Base-by-base conservation (phyloP, 2,888 invertebrate species). In the Leptopilina syphax region DNA sequence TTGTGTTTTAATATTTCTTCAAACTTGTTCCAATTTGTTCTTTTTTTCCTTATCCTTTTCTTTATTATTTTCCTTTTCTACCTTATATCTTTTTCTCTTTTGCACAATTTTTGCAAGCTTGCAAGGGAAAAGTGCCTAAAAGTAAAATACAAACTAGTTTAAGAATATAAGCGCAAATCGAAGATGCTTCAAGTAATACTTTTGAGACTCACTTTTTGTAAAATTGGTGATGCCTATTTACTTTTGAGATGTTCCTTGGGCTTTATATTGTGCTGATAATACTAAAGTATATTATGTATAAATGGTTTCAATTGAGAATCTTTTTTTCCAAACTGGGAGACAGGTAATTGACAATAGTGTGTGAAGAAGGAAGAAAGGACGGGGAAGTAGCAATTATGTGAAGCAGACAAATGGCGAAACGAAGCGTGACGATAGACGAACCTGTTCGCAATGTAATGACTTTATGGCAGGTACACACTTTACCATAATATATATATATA, bases 401-500 rank as follows among this genome's bases (percentile, higher is more conserved):
- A 54, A 57, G 70, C 54, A 73, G 70, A 73, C 54, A 73, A 73
- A 63, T 63, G 50, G 18, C 63, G 60, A 70, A 70, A 77, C 77
- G 66, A 76, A 81, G 82, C 83, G 76, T 81, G 84, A 82, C 83
- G 80, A 84, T 84, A 84, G 84, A 84, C 83, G 80, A 81, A 86
- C 82, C 84, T 85, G 84, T 86, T 86, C 86, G 83, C 86, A 85
- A 86, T 78, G 78, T 87, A 87, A 86, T 88, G 84, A 86, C 84
- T 87, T 88, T 86, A 87, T 80, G 85, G 82, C 81, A 80, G 83
- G 78, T 81, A 78, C 54, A 78, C 54, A 50, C 65, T 79, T 79
- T 65, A 63, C 41, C 18, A 18, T 18, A 18, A 18, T 18, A 18
- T 18, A 18, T 41, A 41, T 41, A 41, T 1, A 41, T 41, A 41